Base-by-base conservation (phyloP, 2,113 vertebrate genomes). In the Cyanistes caeruleus region DNA sequence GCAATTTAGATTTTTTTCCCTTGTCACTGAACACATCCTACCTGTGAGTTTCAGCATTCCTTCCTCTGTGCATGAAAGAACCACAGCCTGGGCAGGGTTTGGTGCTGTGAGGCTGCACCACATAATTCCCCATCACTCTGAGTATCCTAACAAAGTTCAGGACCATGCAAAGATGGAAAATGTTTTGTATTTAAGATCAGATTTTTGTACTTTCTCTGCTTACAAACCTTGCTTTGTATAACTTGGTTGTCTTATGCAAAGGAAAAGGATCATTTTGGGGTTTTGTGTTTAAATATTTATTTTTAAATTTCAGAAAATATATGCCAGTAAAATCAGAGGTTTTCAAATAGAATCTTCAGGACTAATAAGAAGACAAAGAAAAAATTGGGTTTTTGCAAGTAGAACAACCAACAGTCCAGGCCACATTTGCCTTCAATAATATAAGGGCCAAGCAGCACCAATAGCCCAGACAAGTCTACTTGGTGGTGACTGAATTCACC, bases 181-280 rank as follows among this genome's bases (percentile, higher is more conserved):
- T 65, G 1, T 56, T 69, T 5, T n/a, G 3, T 33, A 21, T 28
- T 44, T 70, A 58, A n/a, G 13, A 16, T 15, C 10, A 11, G 7
- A 49, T n/a, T 70, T 85, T 67, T 81, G 4, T 35, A 28, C 28
- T 53, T 77, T 59, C 27, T 72, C 48, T 48, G 19, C 13, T 82
- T 72, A 44, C 5, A 68, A 68, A 60, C 5, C 18, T 84, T 55
- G 27, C 35, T 70, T 51, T 49, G 2, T 84, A 12, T 33, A 80
- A 75, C 11, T 83, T 63, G 7, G 2, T 51, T 67, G 17, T 19
- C 30, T 53, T 23, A 25, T 22, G 7, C 64, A 87, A 84, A 69
- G 24, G 24, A 58, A 65, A 72, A 58, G 30, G 5, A n/a, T 59
- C 3, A 4, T 1, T 58, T 58, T 5, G 1, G 24, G 3, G 4